Evolutionary conservation across 1,140 invertebrate species (phyloP).

Genomic region (Conopomorpha cramerella): DNA sequence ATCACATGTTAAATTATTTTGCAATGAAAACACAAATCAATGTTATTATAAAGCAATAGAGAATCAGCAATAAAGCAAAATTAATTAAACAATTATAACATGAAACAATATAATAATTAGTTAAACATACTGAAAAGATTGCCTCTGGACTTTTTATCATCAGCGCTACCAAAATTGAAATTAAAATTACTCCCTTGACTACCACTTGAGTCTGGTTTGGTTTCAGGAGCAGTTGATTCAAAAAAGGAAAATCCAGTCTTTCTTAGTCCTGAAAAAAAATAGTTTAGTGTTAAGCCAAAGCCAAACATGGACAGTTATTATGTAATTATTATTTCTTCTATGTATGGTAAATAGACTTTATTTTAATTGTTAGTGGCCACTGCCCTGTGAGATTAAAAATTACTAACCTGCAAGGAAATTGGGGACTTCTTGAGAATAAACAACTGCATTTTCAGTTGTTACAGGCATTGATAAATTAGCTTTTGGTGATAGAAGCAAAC

Average conservation of each 20-base stretch:
- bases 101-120: constrained; percentile 9
- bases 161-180: constrained; percentile 32
- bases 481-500: constrained; percentile 37
- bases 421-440: constrained; percentile 23
- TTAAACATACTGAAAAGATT: constrained; percentile 41
- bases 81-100: not conserved
- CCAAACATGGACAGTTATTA: not conserved
- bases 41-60: not conserved
- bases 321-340: constrained; percentile 4
- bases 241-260: constrained; percentile 35
- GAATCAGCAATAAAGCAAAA: too few species aligned
- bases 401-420: constrained; percentile 33
- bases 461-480: constrained; percentile 19
- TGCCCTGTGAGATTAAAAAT: not conserved
- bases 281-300: constrained; percentile 1
- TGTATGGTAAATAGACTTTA: not conserved
- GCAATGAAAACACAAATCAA: not conserved
- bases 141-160: constrained; percentile 33
- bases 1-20: not conserved
- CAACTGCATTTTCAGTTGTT: constrained; percentile 13
- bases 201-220: constrained; percentile 12
- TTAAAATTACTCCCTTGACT: constrained; percentile 25
- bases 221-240: constrained; percentile 10
- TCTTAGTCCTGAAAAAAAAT: constrained; percentile 20
- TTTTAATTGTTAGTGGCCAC: constrained; percentile 1